Percentiles rank a stretch among this genome's conserved stretches.
Evolutionary conservation across 2,113 vertebrate genomes (phyloP).

Genomic region (Paratilapia polleni): DNA sequence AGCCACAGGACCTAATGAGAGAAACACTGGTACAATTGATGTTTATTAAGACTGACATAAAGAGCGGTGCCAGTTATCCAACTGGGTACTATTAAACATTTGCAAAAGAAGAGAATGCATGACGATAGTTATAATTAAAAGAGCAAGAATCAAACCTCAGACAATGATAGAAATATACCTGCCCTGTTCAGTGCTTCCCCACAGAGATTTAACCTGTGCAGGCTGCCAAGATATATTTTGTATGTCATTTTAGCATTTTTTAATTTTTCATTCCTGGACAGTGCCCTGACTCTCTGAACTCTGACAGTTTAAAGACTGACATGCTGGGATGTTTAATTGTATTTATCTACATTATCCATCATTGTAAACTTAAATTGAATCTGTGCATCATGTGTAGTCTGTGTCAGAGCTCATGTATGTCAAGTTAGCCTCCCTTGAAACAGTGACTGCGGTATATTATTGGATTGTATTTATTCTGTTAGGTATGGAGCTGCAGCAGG

Average conservation of each 20-base stretch:
- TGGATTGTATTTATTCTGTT: no score
- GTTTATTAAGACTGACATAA: background rate
- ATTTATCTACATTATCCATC: slow-evolving; percentile 4
- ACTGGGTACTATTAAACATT: no score
- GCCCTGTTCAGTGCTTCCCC: background rate
- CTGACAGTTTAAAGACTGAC: background rate
- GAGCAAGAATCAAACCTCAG: background rate
- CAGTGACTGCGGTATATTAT: no score
- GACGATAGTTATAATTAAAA: background rate
- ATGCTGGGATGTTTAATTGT: background rate
- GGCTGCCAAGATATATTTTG: background rate
- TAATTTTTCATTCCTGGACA: background rate
- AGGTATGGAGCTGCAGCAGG: no score
- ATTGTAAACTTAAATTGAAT: background rate
- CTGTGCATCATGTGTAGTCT: background rate
- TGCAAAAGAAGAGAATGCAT: no score
- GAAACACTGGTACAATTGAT: background rate
- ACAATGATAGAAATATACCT: background rate
- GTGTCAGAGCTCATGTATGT: background rate
- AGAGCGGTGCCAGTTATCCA: background rate
- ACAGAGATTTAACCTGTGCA: background rate
- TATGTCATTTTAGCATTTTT: background rate
- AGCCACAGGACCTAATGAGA: background rate
- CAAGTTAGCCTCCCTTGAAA: background rate
- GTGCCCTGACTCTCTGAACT: background rate